Evolutionary conservation across 2,113 vertebrate species (phyloP).

Genomic region (Odocoileus virginianus): DNA sequence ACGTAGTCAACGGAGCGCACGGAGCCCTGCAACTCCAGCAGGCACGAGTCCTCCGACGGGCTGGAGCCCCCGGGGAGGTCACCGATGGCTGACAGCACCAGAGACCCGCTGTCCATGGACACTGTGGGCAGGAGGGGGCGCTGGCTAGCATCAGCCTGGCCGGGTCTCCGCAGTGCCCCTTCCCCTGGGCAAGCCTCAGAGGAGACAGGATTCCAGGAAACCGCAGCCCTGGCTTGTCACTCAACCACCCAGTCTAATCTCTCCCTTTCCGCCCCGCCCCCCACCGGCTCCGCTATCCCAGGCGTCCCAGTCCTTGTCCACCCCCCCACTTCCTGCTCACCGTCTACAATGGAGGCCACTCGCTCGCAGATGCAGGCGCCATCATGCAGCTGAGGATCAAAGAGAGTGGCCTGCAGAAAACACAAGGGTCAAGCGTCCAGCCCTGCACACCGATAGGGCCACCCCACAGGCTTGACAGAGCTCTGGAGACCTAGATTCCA

Average conservation of each 20-base stretch:
- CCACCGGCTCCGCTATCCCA: not conserved
- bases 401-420: constrained; percentile 87
- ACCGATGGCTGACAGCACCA: constrained; percentile 94
- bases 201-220: not conserved
- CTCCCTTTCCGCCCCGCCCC: not conserved
- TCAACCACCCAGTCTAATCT: not conserved
- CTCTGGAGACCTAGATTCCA: not conserved
- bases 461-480: not conserved
- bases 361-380: constrained; percentile 86
- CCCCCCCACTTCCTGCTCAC: constrained; percentile 76
- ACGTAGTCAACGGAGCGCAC: constrained; percentile 86
- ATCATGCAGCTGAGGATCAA: constrained; percentile 88
- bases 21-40: constrained; percentile 90
- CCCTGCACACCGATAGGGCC: not conserved
- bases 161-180: not conserved
- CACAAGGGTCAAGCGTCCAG: not conserved
- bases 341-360: constrained; percentile 90
- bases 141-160: not conserved
- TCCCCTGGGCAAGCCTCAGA: not conserved
- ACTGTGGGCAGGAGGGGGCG: constrained; percentile 68
- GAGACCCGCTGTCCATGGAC: constrained; percentile 94
- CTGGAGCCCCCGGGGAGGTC: constrained; percentile 95
- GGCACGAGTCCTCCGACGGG: constrained; percentile 94
- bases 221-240: constrained; percentile 42
- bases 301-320: not conserved